Conservation (phyloP, 1,140 invertebrate species). For the silkworm (Bombyx mori) region DNA sequence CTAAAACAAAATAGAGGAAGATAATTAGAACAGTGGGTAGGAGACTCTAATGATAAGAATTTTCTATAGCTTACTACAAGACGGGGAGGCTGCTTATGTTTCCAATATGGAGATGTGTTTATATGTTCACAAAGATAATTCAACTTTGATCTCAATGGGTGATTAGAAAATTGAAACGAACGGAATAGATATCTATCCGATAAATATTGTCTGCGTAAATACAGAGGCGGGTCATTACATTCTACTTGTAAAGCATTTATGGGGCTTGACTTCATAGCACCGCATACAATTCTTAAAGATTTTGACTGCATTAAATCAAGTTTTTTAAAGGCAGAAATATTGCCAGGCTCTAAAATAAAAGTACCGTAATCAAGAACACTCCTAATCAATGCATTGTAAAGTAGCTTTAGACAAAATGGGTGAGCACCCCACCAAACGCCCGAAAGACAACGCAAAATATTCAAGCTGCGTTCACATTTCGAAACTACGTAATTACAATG, state of each 20-base stretch:
- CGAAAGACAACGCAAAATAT: neutral
- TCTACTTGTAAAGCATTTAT: conserved; percentile 1
- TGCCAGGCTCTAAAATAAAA: neutral
- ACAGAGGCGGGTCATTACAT: conserved; percentile 2
- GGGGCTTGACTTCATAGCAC: conserved; percentile 4
- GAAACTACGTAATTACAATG: conserved; percentile 13
- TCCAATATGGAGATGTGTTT: no score
- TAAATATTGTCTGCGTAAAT: conserved; percentile 12
- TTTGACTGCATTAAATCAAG: conserved; percentile 17
- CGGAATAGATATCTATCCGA: conserved; percentile 5
- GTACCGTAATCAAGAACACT: conserved; percentile 1
- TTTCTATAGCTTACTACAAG: neutral
- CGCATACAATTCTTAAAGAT: conserved; percentile 13
- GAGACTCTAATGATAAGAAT: neutral
- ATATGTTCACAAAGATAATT: conserved; percentile 1
- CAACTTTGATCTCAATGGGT: conserved; percentile 6
- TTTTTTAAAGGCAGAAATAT: conserved; percentile 3
- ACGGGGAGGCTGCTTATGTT: neutral
- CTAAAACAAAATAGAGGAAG: no score
- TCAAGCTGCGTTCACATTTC: conserved; percentile 12
- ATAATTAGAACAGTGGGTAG: no score
- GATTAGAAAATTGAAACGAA: conserved; percentile 2
- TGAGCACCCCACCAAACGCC: conserved; percentile 1
- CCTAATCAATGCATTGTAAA: conserved; percentile 1
- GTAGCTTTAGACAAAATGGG: neutral